Evolutionary conservation across 2,888 invertebrate species (phyloP).

Genomic region (Prosapia bicincta): DNA sequence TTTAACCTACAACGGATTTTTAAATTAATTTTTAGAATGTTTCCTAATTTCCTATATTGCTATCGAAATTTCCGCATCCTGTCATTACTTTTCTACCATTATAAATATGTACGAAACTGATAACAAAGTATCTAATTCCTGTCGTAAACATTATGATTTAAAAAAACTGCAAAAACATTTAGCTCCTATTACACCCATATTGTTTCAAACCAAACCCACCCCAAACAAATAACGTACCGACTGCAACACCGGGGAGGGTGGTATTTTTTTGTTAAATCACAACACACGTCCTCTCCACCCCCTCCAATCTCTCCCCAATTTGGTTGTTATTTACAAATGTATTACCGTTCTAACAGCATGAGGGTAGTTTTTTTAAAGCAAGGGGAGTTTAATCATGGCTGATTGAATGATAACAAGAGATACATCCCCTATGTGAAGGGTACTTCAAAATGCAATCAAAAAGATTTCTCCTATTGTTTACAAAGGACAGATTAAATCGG

Average conservation of each 20-base stretch:
- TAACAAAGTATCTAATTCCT: no score
- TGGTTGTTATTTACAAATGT: background rate
- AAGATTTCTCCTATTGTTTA: background rate
- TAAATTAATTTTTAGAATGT: no score
- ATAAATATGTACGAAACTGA: no score
- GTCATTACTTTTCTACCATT: no score
- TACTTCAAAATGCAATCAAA: background rate
- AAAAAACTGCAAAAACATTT: no score
- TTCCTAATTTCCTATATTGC: no score
- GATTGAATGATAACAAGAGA: slow-evolving; percentile 2
- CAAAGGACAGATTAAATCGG: background rate
- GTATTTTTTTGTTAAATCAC: background rate
- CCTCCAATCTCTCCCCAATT: background rate
- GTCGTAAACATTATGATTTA: no score
- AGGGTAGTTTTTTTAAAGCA: background rate
- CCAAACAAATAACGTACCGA: background rate
- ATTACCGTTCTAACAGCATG: background rate
- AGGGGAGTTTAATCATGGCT: background rate
- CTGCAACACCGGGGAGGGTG: background rate
- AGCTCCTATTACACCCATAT: no score
- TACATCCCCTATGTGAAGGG: background rate
- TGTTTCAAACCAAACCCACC: no score
- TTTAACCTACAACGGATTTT: no score
- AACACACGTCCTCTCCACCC: background rate
- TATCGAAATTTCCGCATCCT: no score